These are phyloP conservation scores for Brachionus calyciflorus DNA, from an alignment of 1,140 invertebrate genomes.

Conservation along the genomic window DNA sequence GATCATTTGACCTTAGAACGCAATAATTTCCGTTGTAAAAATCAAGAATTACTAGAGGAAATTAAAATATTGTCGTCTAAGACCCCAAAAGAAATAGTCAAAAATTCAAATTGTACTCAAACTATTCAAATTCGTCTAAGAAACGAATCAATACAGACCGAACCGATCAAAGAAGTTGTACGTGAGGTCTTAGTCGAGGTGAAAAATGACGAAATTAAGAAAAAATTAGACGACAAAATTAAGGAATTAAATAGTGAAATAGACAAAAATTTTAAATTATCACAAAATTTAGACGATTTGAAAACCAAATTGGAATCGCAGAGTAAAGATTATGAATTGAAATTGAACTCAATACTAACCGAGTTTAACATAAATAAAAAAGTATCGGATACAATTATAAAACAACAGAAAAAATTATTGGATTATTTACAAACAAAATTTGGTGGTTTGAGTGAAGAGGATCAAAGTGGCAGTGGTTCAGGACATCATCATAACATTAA, in stretches of 20 bases:
- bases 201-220: background rate
- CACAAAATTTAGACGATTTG: background rate
- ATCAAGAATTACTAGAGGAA: slow-evolving; percentile 2
- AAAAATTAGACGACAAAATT: slow-evolving; percentile 14
- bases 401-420: slow-evolving; percentile 40
- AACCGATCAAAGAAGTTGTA: background rate
- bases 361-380: slow-evolving; percentile 36
- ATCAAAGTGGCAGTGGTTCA: background rate
- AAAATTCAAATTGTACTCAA: background rate
- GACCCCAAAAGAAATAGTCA: background rate
- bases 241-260: slow-evolving; percentile 5
- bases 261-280: slow-evolving; percentile 29
- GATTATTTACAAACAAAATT: slow-evolving; percentile 32
- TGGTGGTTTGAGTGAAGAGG: background rate
- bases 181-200: background rate
- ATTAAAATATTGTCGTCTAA: background rate
- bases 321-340: background rate
- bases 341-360: background rate
- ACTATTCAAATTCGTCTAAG: background rate
- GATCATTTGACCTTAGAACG: slow-evolving; percentile 20
- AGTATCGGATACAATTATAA: slow-evolving; percentile 40
- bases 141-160: background rate
- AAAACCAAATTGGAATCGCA: background rate
- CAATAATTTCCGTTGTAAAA: slow-evolving; percentile 7
- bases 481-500: slow-evolving; percentile 29